A percentile compares a stretch with the other conserved stretches of the same genome.
These are phyloP conservation scores for Setophaga petechia DNA, from an alignment of 2,113 vertebrate species.

Conservation along the genomic window DNA sequence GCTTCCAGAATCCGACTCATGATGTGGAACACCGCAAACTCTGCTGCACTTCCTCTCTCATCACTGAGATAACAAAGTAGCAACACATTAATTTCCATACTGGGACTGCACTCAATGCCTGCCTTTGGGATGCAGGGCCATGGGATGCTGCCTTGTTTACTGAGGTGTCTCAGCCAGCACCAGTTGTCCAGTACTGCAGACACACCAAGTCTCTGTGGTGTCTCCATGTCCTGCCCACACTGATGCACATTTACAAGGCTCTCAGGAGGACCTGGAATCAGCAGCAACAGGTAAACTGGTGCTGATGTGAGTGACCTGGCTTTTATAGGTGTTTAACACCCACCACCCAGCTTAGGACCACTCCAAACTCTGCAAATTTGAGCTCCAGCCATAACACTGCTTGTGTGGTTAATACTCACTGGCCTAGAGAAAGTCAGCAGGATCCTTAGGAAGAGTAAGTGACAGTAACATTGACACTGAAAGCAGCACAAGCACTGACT, in stretches of 20 bases:
- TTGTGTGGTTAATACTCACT: neutral
- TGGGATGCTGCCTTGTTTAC: neutral
- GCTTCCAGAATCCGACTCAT: constrained; percentile 92
- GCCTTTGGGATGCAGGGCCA: neutral
- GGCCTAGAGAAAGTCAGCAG: neutral
- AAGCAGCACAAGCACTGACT: neutral
- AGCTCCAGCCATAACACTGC: neutral
- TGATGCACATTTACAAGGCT: neutral
- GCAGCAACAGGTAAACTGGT: neutral
- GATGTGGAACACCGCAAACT: constrained; percentile 84
- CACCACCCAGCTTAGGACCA: neutral
- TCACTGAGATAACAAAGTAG: constrained; percentile 64
- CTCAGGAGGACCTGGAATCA: neutral
- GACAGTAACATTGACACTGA: neutral
- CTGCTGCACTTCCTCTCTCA: constrained; percentile 74
- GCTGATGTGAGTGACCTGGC: neutral
- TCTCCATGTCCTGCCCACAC: neutral
- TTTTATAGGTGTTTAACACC: neutral
- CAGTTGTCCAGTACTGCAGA: neutral
- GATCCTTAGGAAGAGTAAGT: neutral
- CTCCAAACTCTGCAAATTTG: neutral
- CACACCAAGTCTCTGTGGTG: neutral
- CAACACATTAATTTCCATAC: neutral
- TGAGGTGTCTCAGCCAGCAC: neutral
- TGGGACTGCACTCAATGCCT: neutral